A percentile compares a stretch with the other conserved stretches of the same genome.
Evolutionary conservation across 2,797 vertebrate species (phyloP).

Genomic region (Hylomyscus alleni): DNA sequence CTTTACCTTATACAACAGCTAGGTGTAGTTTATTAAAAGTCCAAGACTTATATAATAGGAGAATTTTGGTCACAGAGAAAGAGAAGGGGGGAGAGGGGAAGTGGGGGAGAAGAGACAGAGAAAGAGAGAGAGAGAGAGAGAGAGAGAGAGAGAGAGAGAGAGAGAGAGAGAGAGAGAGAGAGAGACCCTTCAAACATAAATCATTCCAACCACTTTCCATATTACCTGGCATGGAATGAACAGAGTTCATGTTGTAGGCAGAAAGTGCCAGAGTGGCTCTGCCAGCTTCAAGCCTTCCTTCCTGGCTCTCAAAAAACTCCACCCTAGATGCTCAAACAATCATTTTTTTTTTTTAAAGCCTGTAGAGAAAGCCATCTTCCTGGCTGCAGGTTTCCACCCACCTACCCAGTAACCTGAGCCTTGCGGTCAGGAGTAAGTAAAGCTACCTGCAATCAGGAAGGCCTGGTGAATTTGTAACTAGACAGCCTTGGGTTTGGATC

Average conservation of each 20-base stretch:
- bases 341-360: background rate
- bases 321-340: constrained; percentile 37
- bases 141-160: too few relatives aligned
- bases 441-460: background rate
- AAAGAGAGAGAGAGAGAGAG: too few relatives aligned
- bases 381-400: constrained; percentile 42
- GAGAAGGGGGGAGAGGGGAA: too few relatives aligned
- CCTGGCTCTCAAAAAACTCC: constrained; percentile 60
- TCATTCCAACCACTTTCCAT: constrained; percentile 70
- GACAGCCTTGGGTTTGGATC: constrained; percentile 10
- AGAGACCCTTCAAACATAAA: constrained; percentile 72
- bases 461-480: background rate
- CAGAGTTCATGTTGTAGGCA: constrained; percentile 74
- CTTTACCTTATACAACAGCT: constrained; percentile 68
- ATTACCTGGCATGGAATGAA: constrained; percentile 77
- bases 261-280: constrained; percentile 63
- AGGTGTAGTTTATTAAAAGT: constrained; percentile 75
- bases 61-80: constrained; percentile 63
- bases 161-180: background rate
- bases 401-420: constrained; percentile 39
- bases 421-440: background rate
- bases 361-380: constrained; percentile 60
- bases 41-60: constrained; percentile 67
- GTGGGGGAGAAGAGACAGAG: fast-evolving
- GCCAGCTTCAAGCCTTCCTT: constrained; percentile 72